A percentile compares a stretch with the other conserved stretches of the same genome.
Conservation (phyloP, 2,113 vertebrate genomes). For the Dinomys branickii region DNA sequence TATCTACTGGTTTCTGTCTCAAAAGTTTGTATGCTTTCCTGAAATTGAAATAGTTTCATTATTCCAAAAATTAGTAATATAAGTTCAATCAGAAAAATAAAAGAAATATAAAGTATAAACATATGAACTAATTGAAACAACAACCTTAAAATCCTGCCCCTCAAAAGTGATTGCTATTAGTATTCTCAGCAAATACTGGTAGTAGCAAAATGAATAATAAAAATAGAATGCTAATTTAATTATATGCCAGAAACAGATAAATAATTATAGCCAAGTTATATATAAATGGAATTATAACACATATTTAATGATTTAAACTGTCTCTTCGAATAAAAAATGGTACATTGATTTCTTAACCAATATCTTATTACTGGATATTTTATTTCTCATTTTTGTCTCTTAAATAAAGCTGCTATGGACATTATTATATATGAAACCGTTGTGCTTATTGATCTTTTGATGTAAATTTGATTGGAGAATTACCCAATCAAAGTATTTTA, state of each 20-base stretch:
- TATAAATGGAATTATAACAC: neutral
- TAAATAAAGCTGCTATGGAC: neutral
- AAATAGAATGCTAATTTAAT: neutral
- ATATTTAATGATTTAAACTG: neutral
- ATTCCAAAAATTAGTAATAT: conserved; percentile 14
- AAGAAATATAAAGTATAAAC: neutral
- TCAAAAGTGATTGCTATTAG: neutral
- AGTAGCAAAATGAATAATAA: neutral
- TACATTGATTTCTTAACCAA: neutral
- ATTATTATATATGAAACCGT: neutral
- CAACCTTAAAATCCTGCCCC: neutral
- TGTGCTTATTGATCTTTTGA: neutral
- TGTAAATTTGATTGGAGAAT: neutral
- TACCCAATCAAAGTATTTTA: neutral
- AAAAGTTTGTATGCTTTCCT: neutral
- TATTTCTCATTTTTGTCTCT: conserved; percentile 8
- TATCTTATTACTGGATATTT: neutral
- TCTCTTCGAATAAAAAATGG: neutral
- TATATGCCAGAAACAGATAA: neutral
- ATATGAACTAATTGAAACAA: neutral
- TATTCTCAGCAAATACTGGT: neutral
- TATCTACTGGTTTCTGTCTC: neutral
- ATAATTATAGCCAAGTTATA: neutral
- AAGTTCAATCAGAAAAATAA: neutral
- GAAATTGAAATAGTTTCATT: conserved; percentile 15